phyloP scores from a whole-genome alignment of 2,113 vertebrate genomes.

The Poeciliopsis retropinna region DNA sequence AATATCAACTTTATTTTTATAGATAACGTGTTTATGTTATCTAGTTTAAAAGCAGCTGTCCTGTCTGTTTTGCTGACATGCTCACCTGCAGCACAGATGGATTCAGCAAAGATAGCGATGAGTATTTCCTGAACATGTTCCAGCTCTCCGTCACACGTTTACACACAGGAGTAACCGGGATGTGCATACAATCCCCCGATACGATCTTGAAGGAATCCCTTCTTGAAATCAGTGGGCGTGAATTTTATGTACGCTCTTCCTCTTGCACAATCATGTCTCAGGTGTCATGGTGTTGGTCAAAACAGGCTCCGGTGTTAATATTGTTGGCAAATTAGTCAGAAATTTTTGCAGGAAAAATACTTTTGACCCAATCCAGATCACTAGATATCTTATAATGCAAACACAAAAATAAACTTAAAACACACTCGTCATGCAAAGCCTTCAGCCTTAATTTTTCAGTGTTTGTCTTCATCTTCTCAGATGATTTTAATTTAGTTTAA shows the following conservation, averaged over 20 bases:
- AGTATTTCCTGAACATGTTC: not conserved
- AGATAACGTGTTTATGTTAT: constrained; percentile 21
- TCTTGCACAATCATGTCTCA: constrained; percentile 42
- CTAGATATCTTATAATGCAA: not conserved
- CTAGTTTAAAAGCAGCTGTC: not conserved
- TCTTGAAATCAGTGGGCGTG: too few relatives aligned
- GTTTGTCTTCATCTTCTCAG: too few relatives aligned
- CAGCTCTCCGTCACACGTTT: not conserved
- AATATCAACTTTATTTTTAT: not conserved
- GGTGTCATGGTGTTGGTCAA: not conserved
- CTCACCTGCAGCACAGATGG: not conserved
- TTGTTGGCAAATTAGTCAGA: not conserved
- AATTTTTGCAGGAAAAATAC: too few relatives aligned
- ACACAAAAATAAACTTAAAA: not conserved
- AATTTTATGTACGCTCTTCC: not conserved
- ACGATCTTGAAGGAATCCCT: too few relatives aligned
- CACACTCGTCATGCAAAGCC: too few relatives aligned
- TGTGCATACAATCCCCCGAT: too few relatives aligned
- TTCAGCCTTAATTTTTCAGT: too few relatives aligned
- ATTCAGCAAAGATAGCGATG: too few relatives aligned
- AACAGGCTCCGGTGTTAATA: not conserved
- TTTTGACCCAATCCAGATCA: not conserved
- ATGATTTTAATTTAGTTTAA: too few relatives aligned
- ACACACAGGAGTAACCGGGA: too few relatives aligned
- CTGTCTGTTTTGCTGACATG: accelerated